Base-by-base conservation (phyloP, 2,113 vertebrate species). In the Mormoops blainvillei region DNA sequence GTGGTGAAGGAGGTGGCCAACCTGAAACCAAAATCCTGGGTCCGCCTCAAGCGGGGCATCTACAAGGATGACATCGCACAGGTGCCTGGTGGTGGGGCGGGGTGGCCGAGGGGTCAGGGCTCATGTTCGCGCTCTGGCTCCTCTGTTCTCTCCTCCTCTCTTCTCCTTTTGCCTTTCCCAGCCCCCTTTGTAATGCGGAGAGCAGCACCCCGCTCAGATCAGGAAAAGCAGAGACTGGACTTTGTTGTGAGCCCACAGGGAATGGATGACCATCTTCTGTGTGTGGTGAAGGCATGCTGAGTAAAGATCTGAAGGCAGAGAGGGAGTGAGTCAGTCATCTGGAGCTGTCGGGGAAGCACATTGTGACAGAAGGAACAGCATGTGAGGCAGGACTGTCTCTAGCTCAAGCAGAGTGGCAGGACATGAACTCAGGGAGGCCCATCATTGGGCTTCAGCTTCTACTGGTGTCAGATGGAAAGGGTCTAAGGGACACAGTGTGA, bases 1-100 rank as follows among this genome's bases (percentile, higher is more conserved):
- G 99, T 99, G 83, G 99, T 99, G 45, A 99, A 99, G 93, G 99
- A 99, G 97, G 99, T 99, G 71, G 99, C 99, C 91, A 99, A 99
- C 97, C 99, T 99, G 83, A 99, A 99, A 56, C 99, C 99, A 26
- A 99, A 99, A 87, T 99, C 99, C 61, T 99, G 99, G 99, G 99
- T 99, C 70, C 98, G 99, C 0, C 99, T 99, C 85, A 99, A 99
- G 96, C 98, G 99, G 77, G 99, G 99, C 68, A 99, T 99, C 94
- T 99, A 99, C 98, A 99, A 99, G 96, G 99, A 99, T 0, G 99
- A 99, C 98, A 99, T 99, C 0, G 99, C 99, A 28, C 99, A 99
- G 99, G 99, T 99, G 71, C 54, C 19, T 2, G 20, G 48, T 6
- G 15, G 24, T 3, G 16, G 45, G 22, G 15, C 2, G 2, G 58